Evolutionary conservation across 2,797 vertebrate genomes (phyloP), one percentile per base, ranked within the genome.

Genomic region (Myoxocephalus aenaeus): DNA sequence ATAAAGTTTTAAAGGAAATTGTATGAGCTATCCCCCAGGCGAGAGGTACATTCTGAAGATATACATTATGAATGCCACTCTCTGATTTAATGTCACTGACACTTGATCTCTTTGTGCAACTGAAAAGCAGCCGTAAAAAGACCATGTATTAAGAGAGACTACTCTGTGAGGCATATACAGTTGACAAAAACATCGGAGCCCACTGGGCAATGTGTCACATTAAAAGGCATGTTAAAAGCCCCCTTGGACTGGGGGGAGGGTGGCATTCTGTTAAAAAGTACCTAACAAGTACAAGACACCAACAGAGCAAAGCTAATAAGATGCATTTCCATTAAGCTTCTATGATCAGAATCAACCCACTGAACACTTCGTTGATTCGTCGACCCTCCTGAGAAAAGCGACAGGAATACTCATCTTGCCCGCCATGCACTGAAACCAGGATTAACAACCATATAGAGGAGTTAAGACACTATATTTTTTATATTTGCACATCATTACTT

Each of bases 11-110:
- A 85, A 84, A 73, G 42, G 70, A 87, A 81, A 83, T 29, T 57
- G 70, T 77, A 38, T 59, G 76, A 89, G 80, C 67, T 68, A 73
- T 79, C 65, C 82, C 63, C 40, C n/a, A 42, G 77, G 77, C 42
- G 65, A 57, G 46, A 85, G 79, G 36, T 69, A 58, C 65, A 86
- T 70, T 86, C 75, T 74, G 65, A 84, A 82, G 73, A 81, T 50
- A 85, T 86, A 80, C 62, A 87, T 89, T 89, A 89, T 91, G 70
- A 90, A 92, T 89, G 83, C 74, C 2, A 40, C 63, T 83, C 80
- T 71, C 13, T 62, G 70, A 87, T 71, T 84, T 87, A 61, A 81
- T 89, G 82, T 84, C 75, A 87, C 65, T 0, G 7, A 75, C 68
- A 74, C 68, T 85, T 80, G 75, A 79, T 85, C 18, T 20, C 50